A percentile compares a stretch with the other conserved stretches of the same genome.
These are phyloP conservation scores for Neodiprion pinetum DNA, from an alignment of 1,140 invertebrate species.

Conservation along the genomic window DNA sequence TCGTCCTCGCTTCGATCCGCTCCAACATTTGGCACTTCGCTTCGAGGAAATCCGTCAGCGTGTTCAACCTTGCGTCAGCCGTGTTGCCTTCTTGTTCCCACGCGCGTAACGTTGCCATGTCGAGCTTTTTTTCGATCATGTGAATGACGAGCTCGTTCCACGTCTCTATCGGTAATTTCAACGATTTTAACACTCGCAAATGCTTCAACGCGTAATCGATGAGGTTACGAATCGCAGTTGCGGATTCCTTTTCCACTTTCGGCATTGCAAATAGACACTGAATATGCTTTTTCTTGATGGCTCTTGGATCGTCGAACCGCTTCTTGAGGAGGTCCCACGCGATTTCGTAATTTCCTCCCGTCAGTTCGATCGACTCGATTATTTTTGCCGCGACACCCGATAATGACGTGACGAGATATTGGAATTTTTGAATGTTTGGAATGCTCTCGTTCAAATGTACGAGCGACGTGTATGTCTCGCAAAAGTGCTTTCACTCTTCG, in stretches of 20 bases:
- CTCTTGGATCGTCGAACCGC: constrained; percentile 30
- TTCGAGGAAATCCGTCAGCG: constrained; percentile 24
- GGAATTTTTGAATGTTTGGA: constrained; percentile 25
- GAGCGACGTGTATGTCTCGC: constrained; percentile 27
- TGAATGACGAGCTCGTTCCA: constrained; percentile 33
- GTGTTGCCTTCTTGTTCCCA: constrained; percentile 26
- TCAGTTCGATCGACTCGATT: constrained; percentile 29
- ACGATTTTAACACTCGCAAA: constrained; percentile 23
- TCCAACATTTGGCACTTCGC: constrained; percentile 25
- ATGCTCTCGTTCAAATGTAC: constrained; percentile 25
- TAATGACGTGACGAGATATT: constrained; percentile 24
- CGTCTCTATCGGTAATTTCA: constrained; percentile 22
- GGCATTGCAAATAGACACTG: constrained; percentile 28
- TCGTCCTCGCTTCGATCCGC: constrained; percentile 18
- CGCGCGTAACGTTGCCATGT: constrained; percentile 24
- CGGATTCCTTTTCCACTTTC: constrained; percentile 23
- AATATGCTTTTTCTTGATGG: constrained; percentile 34
- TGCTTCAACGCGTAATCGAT: constrained; percentile 31
- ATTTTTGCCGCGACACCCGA: constrained; percentile 26
- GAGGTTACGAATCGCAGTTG: constrained; percentile 25
- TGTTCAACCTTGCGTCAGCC: neutral
- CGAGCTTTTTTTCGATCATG: constrained; percentile 30
- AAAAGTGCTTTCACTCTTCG: constrained; percentile 30
- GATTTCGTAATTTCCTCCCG: constrained; percentile 29
- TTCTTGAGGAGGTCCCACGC: constrained; percentile 33